phyloP scores from a whole-genome alignment of 2,113 vertebrate species.

The Bos indicus region DNA sequence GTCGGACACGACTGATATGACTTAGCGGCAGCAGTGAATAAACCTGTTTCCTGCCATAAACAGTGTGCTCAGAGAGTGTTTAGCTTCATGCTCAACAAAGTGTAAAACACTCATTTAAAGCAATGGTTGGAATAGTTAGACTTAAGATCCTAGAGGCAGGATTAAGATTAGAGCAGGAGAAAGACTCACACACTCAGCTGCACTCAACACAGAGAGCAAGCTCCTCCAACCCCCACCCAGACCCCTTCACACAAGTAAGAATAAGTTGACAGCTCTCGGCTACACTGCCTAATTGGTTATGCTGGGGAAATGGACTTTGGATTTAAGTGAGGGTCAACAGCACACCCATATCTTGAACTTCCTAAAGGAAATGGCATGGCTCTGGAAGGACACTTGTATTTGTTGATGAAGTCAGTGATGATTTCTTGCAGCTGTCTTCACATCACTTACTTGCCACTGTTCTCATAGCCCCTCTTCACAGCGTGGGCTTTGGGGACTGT shows the following conservation, averaged over 20 bases:
- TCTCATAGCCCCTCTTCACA: not conserved
- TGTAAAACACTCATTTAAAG: not conserved
- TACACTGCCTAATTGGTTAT: not conserved
- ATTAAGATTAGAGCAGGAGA: not conserved
- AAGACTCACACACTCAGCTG: not conserved
- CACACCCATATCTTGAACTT: not conserved
- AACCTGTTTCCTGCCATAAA: not conserved
- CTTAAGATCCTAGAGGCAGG: not conserved
- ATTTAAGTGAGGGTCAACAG: not conserved
- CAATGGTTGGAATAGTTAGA: not conserved
- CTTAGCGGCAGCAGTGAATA: not conserved
- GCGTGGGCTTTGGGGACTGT: not conserved
- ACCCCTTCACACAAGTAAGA: too few species aligned
- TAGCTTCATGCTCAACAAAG: not conserved
- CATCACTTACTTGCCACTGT: not conserved
- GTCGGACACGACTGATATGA: fast-evolving
- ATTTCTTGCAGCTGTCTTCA: not conserved
- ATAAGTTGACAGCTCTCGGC: not conserved
- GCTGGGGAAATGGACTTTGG: not conserved
- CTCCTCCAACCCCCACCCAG: fast-evolving
- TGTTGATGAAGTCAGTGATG: not conserved
- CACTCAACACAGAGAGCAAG: not conserved
- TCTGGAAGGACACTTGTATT: not conserved
- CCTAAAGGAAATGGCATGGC: not conserved
- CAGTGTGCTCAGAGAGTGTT: not conserved